A percentile compares a stretch with the other conserved stretches of the same genome.
phyloP scores from a whole-genome alignment of 2,888 invertebrate genomes.

The Watsonalla cultraria region DNA sequence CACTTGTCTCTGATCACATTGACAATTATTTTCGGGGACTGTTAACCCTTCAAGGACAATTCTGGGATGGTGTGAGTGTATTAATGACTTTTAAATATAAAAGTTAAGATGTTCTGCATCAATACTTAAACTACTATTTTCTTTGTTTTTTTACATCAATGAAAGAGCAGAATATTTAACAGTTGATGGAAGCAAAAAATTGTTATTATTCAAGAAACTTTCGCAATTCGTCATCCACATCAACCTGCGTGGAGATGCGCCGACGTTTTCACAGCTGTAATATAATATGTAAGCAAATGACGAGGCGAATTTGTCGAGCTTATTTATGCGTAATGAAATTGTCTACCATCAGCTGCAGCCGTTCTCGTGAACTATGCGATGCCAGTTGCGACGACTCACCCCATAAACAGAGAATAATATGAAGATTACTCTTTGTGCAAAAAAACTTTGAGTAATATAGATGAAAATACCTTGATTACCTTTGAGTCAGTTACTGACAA shows the following conservation, averaged over 20 bases:
- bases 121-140: too few relatives aligned
- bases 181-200: background rate
- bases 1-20: too few relatives aligned
- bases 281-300: conserved; percentile 22
- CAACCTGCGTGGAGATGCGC: conserved; percentile 12
- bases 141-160: too few relatives aligned
- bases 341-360: conserved; percentile 3
- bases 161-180: background rate
- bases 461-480: background rate
- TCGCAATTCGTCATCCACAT: background rate
- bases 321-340: conserved; percentile 4
- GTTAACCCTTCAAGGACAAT: too few relatives aligned
- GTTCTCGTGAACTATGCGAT: background rate
- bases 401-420: background rate
- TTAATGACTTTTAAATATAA: too few relatives aligned
- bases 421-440: background rate
- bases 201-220: background rate
- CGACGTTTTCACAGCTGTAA: conserved; percentile 18
- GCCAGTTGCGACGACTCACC: background rate
- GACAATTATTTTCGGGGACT: too few relatives aligned
- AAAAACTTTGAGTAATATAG: background rate
- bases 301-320: conserved; percentile 2
- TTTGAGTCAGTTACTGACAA: too few relatives aligned
- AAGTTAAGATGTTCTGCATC: too few relatives aligned
- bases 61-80: too few relatives aligned